Conservation (phyloP, 2,888 invertebrate genomes). For the Himalopsyche tibetana region DNA sequence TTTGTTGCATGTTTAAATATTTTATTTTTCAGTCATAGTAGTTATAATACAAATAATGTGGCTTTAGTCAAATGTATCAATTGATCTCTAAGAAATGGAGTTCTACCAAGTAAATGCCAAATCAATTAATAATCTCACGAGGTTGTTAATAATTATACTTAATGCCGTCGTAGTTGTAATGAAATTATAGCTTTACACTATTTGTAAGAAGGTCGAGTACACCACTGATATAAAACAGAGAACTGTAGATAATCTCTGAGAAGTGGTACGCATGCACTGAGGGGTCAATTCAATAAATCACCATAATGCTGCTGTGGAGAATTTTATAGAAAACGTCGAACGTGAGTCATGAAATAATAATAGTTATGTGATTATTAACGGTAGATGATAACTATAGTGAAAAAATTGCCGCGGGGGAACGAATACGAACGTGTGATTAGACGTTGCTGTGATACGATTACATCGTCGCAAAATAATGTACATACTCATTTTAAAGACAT, state of each 20-base stretch:
- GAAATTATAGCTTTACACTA: too few relatives aligned
- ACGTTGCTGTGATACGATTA: background rate
- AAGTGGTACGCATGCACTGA: constrained; percentile 49
- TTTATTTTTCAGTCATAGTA: too few relatives aligned
- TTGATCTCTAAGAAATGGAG: too few relatives aligned
- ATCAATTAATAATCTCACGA: too few relatives aligned
- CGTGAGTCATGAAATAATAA: constrained; percentile 49
- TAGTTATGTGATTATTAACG: constrained; percentile 57
- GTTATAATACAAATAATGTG: too few relatives aligned
- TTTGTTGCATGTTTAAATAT: too few relatives aligned
- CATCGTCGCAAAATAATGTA: background rate
- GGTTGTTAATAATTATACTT: too few relatives aligned
- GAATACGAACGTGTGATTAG: constrained; percentile 29
- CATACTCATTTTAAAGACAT: too few relatives aligned
- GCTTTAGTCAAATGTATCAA: too few relatives aligned
- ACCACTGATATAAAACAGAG: constrained; percentile 3
- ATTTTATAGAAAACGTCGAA: constrained; percentile 45
- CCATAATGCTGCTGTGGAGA: constrained; percentile 49
- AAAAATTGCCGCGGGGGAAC: constrained; percentile 27
- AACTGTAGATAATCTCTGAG: constrained; percentile 53
- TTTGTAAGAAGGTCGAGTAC: background rate
- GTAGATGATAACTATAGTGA: constrained; percentile 53
- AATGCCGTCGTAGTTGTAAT: too few relatives aligned
- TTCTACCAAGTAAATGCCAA: too few relatives aligned
- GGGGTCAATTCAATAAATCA: constrained; percentile 60